phyloP scores from a whole-genome alignment of 2,888 invertebrate genomes.

The Dicyrtomina minuta region DNA sequence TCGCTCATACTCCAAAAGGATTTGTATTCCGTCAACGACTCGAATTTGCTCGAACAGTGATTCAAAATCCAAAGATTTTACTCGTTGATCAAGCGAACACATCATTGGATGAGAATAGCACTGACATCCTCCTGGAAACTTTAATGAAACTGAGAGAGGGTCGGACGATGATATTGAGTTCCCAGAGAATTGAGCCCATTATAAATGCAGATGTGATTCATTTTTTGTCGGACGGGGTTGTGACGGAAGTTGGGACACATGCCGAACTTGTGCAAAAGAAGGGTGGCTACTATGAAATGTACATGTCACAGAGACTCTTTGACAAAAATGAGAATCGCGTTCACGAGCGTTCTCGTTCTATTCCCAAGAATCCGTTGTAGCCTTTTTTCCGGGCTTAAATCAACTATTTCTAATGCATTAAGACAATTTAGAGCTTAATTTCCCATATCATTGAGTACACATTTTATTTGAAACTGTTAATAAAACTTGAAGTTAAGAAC shows the following conservation, averaged over 20 bases:
- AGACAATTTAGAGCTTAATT: no score
- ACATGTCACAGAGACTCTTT: conserved; percentile 36
- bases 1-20: not conserved
- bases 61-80: conserved; percentile 41
- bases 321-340: not conserved
- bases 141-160: conserved; percentile 29
- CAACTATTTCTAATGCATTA: no score
- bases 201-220: conserved; percentile 41
- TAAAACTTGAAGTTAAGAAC: no score
- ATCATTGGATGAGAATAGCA: conserved; percentile 24
- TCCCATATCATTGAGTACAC: no score
- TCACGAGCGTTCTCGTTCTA: no score
- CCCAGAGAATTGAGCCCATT: conserved; percentile 39
- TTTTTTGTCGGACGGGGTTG: conserved; percentile 39
- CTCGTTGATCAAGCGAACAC: conserved; percentile 38
- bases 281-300: conserved; percentile 43
- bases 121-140: conserved; percentile 29
- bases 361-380: no score
- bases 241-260: conserved; percentile 42
- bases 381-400: no score
- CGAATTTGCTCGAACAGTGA: conserved; percentile 34
- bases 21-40: conserved; percentile 42
- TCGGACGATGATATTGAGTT: conserved; percentile 38
- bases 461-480: no score
- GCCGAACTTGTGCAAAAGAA: conserved; percentile 25